Conservation (phyloP, 2,113 vertebrate genomes). For the Lagopus leucura region DNA sequence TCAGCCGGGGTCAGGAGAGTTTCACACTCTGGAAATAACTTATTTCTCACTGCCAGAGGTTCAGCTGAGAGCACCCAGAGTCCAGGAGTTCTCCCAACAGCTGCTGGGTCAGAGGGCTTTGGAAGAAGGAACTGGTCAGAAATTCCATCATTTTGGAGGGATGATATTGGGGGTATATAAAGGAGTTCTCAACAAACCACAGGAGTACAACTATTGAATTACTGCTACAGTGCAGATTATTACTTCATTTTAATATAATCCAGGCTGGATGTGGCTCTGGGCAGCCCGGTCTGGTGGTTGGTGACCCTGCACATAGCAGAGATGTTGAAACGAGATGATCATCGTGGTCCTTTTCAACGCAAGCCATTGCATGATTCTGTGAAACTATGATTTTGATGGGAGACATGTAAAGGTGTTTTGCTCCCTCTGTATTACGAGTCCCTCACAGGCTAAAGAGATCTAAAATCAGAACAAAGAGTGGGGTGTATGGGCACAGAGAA, state of each 20-base stretch:
- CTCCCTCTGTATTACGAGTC: not conserved
- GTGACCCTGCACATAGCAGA: too few relatives aligned
- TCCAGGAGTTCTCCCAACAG: not conserved
- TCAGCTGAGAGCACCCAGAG: not conserved
- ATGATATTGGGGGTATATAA: not conserved
- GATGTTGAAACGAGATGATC: too few relatives aligned
- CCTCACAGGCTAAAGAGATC: not conserved
- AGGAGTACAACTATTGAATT: not conserved
- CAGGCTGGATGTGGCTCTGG: too few relatives aligned
- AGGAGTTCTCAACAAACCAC: not conserved
- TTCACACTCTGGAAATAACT: not conserved
- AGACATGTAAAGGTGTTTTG: not conserved
- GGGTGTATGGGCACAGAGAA: not conserved
- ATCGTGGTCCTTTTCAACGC: too few relatives aligned
- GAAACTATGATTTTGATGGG: not conserved
- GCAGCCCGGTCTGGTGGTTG: too few relatives aligned
- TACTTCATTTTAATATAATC: not conserved
- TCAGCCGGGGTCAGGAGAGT: constrained; percentile 19
- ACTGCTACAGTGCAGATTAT: not conserved
- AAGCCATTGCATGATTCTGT: too few relatives aligned
- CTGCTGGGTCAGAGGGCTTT: not conserved
- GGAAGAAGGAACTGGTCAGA: constrained; percentile 28
- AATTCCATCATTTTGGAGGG: not conserved
- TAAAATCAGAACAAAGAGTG: not conserved
- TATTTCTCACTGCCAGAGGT: not conserved